Conservation (phyloP, 2,113 vertebrate species). For the Scytalopus superciliaris region DNA sequence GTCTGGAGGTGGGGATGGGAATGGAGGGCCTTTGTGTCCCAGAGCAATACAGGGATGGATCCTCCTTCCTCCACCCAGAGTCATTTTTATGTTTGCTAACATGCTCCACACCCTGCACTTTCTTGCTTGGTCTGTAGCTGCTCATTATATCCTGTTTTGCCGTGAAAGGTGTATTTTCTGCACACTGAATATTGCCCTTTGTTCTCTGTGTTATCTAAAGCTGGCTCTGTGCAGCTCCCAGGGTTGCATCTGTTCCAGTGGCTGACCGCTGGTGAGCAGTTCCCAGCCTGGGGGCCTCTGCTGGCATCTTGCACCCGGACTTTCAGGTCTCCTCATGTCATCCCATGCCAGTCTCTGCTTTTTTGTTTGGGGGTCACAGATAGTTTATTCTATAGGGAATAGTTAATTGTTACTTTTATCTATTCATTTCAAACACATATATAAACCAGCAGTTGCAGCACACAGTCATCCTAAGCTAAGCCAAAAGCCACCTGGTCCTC, state of each 20-base stretch:
- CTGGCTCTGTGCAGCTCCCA: neutral
- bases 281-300: neutral
- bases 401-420: neutral
- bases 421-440: neutral
- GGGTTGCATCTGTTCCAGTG: neutral
- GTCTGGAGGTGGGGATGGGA: too few species aligned
- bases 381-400: accelerated
- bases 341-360: neutral
- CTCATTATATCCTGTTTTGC: neutral
- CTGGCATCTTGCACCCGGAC: neutral
- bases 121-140: neutral
- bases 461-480: neutral
- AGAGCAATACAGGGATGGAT: neutral
- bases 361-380: neutral
- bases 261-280: neutral
- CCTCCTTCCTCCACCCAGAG: neutral
- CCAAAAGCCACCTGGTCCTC: neutral
- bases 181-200: neutral
- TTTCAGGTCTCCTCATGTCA: neutral
- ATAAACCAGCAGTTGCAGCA: neutral
- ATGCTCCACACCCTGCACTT: neutral
- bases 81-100: neutral
- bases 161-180: neutral
- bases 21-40: neutral
- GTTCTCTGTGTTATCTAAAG: neutral